Evolutionary conservation across 1,140 invertebrate species (phyloP), one percentile per base, ranked within the genome.

Genomic region (Ganaspis sp.): DNA sequence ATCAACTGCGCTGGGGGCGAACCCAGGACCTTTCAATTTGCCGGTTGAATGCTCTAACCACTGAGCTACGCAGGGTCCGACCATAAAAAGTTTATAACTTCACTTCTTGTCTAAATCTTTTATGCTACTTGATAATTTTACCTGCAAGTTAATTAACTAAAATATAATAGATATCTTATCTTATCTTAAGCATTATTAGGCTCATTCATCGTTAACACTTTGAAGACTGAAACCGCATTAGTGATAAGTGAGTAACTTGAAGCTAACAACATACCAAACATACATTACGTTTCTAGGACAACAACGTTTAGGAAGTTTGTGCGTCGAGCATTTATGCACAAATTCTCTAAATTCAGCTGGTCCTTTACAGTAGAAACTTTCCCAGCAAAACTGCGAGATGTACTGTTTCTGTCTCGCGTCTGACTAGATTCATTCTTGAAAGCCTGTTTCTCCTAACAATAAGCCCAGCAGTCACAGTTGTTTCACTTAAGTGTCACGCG

Each of bases 351-450:
- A 58, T 58, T 58, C 54, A 58, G 54, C 15, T 58, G 21, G 54
- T 58, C 23, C 54, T 58, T 26, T 26, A 12, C 23, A 49, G 53
- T 8, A n/a, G 26, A 29, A 64, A 64, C 58, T 64, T 64, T 64
- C 58, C 21, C 15, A 64, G 58, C 12, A 15, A n/a, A 29, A 64
- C 23, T 29, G n/a, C 6, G 9, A 5, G 21, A 64, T 34, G 58
- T 29, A 64, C 58, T 64, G 58, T 64, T 64, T n/a, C 58, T 64
- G 58, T 34, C 58, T 64, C 4, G 58, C 23, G 23, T 26, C 58
- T 64, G 58, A 64, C 58, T 64, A 12, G n/a, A 64, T 29, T 64
- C 26, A 12, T 64, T 64, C 23, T 29, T 5, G 11, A 64, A 64
- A 64, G 11, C 9, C 2, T n/a, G 12, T 21, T 29, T 64, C 58